A percentile compares a stretch with the other conserved stretches of the same genome.
Evolutionary conservation across 2,797 vertebrate genomes (phyloP).

Genomic region (Halcyon leucocephala): DNA sequence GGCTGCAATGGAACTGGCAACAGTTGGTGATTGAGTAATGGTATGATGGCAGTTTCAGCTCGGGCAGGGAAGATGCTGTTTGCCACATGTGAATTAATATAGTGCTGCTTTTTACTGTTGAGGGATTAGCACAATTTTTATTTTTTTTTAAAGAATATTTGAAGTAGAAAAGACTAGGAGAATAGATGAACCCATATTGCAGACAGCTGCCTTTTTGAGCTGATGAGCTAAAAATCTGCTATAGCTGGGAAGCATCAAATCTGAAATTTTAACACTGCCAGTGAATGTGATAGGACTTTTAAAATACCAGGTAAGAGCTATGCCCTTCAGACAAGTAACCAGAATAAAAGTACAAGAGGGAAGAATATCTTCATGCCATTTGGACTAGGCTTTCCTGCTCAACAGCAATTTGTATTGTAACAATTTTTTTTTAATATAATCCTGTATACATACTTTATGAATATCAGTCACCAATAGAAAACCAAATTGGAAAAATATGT

Average conservation of each 20-base stretch:
- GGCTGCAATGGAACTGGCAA: conserved; percentile 31
- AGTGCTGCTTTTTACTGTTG: conserved; percentile 33
- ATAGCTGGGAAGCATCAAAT: conserved; percentile 11
- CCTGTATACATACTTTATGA: neutral
- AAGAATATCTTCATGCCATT: neutral
- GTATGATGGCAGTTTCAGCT: conserved; percentile 26
- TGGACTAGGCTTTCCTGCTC: neutral
- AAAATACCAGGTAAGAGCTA: neutral
- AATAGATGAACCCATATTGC: conserved; percentile 50
- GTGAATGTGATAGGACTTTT: neutral
- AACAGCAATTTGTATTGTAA: neutral
- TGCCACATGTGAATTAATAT: conserved; percentile 54
- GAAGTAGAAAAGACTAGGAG: conserved; percentile 7
- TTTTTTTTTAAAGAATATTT: neutral
- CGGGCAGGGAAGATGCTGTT: conserved; percentile 13
- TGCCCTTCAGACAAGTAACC: neutral
- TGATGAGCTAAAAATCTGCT: neutral
- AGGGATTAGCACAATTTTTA: neutral
- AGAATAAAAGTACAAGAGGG: neutral
- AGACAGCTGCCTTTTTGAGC: conserved; percentile 49
- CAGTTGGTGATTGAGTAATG: conserved; percentile 23
- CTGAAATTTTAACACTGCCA: conserved; percentile 8
- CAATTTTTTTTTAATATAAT: neutral
- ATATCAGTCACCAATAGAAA: neutral
- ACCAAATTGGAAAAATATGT: neutral